Percentiles rank a stretch among this genome's conserved stretches.
These are phyloP conservation scores for Epirrita christyi DNA, from an alignment of 2,888 invertebrate genomes.

Conservation along the genomic window DNA sequence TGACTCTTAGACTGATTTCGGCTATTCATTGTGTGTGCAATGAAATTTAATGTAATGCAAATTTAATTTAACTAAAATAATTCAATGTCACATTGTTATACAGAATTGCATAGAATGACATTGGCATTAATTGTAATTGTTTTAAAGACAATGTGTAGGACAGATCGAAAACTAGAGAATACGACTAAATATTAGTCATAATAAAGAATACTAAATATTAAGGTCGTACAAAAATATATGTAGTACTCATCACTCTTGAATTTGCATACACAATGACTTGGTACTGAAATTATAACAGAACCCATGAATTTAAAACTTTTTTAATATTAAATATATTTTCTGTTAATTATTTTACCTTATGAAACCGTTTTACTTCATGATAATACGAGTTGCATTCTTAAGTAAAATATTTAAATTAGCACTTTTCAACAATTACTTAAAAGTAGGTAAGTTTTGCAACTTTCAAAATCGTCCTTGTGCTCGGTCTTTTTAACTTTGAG, in stretches of 20 bases:
- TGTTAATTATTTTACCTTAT: not conserved
- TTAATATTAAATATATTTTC: not conserved
- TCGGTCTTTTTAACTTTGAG: slow-evolving; percentile 1
- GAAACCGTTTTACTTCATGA: not conserved
- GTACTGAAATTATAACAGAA: too few species aligned
- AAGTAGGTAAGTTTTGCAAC: slow-evolving; percentile 5
- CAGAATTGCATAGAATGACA: too few species aligned
- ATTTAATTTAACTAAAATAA: not conserved
- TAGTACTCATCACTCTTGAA: too few species aligned
- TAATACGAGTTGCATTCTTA: not conserved
- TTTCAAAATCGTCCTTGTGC: slow-evolving; percentile 22
- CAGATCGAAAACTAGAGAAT: too few species aligned
- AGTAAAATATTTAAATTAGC: not conserved
- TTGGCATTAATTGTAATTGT: too few species aligned
- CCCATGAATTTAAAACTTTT: too few species aligned
- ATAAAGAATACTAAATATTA: too few species aligned
- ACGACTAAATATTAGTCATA: too few species aligned
- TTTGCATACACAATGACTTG: too few species aligned
- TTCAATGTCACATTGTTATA: not conserved
- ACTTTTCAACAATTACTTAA: not conserved
- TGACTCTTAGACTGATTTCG: not conserved
- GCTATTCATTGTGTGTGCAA: not conserved
- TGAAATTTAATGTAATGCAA: too few species aligned
- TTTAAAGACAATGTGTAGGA: too few species aligned
- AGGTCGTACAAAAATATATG: too few species aligned